phyloP scores from a whole-genome alignment of 2,888 invertebrate genomes.

The Nemotelus nigrinus region DNA sequence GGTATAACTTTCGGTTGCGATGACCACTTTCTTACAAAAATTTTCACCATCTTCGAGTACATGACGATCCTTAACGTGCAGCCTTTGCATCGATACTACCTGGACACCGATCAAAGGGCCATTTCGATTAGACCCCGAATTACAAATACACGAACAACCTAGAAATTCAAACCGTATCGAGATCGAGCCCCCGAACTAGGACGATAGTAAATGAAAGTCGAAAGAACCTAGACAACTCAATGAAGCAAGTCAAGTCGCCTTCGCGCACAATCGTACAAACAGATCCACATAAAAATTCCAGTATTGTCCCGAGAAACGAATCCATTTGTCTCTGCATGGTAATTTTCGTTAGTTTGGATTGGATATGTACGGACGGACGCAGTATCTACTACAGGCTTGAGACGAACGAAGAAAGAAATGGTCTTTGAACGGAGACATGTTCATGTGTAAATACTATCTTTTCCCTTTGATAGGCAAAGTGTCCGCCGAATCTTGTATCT shows the following conservation, averaged over 20 bases:
- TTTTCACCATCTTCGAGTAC: not conserved
- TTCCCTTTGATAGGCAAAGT: slow-evolving; percentile 22
- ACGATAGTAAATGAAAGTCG: not conserved
- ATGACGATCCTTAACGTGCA: not conserved
- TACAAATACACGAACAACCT: too few relatives aligned
- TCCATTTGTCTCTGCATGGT: slow-evolving; percentile 20
- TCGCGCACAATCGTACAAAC: slow-evolving; percentile 8
- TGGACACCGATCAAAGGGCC: not conserved
- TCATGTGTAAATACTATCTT: slow-evolving; percentile 35
- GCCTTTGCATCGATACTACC: slow-evolving; percentile 10
- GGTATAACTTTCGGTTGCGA: not conserved
- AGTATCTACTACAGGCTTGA: not conserved
- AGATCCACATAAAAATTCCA: slow-evolving; percentile 4
- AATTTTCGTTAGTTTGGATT: not conserved
- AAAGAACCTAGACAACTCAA: not conserved
- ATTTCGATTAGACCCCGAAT: not conserved
- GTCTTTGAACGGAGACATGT: slow-evolving; percentile 7
- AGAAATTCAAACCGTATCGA: too few relatives aligned
- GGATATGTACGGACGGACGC: not conserved
- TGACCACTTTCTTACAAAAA: not conserved
- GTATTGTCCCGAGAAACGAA: slow-evolving; percentile 8
- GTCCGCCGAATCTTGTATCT: slow-evolving; percentile 21
- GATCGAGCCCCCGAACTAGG: not conserved
- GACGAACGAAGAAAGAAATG: slow-evolving; percentile 9
- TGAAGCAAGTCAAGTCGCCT: not conserved